Percentiles rank a stretch among this genome's conserved stretches.
phyloP scores from a whole-genome alignment of 1,140 invertebrate species.

The Drosophila mojavensis region DNA sequence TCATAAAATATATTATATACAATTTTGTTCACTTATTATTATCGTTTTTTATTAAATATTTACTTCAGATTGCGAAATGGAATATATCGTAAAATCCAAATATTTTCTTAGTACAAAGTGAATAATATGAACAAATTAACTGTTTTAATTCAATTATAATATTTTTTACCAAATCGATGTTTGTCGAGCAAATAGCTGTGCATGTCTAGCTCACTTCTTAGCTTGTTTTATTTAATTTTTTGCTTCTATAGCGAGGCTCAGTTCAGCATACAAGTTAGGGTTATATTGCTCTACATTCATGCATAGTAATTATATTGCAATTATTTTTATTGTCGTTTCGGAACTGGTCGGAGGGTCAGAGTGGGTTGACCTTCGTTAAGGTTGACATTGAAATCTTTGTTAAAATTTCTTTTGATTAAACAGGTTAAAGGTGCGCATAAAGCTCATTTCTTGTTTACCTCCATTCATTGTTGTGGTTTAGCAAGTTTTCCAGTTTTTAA shows the following conservation, averaged over 20 bases:
- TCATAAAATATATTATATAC: too few species aligned
- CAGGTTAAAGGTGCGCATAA: constrained; percentile 14
- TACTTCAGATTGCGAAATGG: too few species aligned
- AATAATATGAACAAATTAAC: too few species aligned
- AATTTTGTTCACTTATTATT: too few species aligned
- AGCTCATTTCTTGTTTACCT: constrained; percentile 1
- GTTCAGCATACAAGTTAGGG: constrained; percentile 17
- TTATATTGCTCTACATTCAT: constrained; percentile 47
- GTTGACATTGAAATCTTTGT: constrained; percentile 47
- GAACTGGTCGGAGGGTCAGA: constrained; percentile 19
- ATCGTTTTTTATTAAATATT: too few species aligned
- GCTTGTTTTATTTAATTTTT: constrained; percentile 4
- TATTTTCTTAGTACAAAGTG: too few species aligned
- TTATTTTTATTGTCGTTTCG: constrained; percentile 34
- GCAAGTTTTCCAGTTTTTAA: constrained; percentile 5
- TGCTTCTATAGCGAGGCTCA: constrained; percentile 9
- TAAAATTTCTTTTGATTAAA: constrained; percentile 27
- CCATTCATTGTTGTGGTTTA: background rate
- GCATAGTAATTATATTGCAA: constrained; percentile 47
- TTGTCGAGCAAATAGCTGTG: constrained; percentile 16
- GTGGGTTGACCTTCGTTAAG: constrained; percentile 38
- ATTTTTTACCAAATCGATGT: constrained; percentile 6
- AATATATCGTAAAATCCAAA: too few species aligned
- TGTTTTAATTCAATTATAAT: background rate
- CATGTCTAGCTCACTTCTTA: constrained; percentile 8